Evolutionary conservation across 2,113 vertebrate genomes (phyloP).

Genomic region (Stictonetta naevosa): DNA sequence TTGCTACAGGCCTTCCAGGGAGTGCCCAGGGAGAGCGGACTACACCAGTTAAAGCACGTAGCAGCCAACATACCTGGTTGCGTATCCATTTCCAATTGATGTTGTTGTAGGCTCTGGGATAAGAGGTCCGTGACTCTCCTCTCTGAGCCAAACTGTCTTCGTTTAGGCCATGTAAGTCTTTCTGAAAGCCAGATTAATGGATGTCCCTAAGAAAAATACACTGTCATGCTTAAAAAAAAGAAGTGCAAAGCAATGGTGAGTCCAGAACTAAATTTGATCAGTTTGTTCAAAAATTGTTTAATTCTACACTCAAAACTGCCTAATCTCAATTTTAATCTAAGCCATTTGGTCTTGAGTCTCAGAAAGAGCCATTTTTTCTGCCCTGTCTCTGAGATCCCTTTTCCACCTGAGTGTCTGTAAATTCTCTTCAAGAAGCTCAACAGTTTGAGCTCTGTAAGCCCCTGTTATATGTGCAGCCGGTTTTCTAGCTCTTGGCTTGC

Average conservation of each 20-base stretch:
- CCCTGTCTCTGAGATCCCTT: neutral
- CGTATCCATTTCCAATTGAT: neutral
- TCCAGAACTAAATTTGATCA: neutral
- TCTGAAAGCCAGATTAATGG: neutral
- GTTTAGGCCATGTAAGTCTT: neutral
- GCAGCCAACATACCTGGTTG: neutral
- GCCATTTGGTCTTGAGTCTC: neutral
- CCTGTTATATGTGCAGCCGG: neutral
- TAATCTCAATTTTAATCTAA: neutral
- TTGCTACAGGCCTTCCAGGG: neutral
- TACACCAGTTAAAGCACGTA: neutral
- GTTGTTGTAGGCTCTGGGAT: neutral
- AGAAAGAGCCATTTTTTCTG: neutral
- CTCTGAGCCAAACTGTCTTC: neutral
- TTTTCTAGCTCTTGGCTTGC: constrained; percentile 1
- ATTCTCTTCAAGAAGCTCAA: neutral
- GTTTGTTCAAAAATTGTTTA: neutral
- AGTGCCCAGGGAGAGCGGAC: neutral
- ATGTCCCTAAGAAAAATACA: neutral
- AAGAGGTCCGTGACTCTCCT: neutral
- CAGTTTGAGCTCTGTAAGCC: neutral
- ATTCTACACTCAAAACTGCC: neutral
- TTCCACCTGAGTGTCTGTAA: neutral
- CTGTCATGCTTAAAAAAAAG: neutral
- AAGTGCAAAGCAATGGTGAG: neutral